Base-by-base conservation (phyloP, 2,113 vertebrate genomes). In the Hirundichthys speculiger region DNA sequence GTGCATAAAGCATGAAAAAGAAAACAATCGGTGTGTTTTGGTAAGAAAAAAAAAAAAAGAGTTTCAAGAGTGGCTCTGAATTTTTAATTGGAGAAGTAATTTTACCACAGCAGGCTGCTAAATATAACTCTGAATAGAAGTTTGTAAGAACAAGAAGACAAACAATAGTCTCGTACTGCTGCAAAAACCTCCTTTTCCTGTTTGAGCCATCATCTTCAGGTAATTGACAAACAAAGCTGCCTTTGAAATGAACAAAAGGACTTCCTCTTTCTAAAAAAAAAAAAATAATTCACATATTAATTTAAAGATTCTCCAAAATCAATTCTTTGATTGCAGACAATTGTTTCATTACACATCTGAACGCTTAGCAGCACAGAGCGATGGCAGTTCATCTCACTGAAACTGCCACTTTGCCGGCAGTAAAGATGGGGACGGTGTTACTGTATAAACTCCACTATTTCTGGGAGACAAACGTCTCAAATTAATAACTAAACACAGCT, bases 181-280 rank as follows among this genome's bases (percentile, higher is more conserved):
- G n/a, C n/a, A n/a, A n/a, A 62, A 73, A 74, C 61, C 53, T 55
- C 27, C 13, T 18, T 3, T n/a, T 4, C 16, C 51, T 60, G 48
- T n/a, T 48, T 49, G 39, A 59, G 25, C 38, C 46, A 73, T 62
- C 60, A 57, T 43, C 27, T 34, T 75, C 45, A 19, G 27, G 1
- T 72, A 66, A 60, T 85, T 72, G 24, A 53, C 72, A 52, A 39
- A 77, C 73, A 79, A 72, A 79, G 40, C 74, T 66, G 30, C 43
- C 70, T 61, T 45, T 57, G 55, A 71, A 72, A 57, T 72, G 66
- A 72, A 42, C 51, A 59, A 52, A 71, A 48, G n/a, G 59, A 43
- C 59, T 63, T 70, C 41, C 49, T 65, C 14, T 38, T 42, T 64
- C 27, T 15, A 19, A 11, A n/a, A n/a, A n/a, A n/a, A n/a, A n/a